These are phyloP conservation scores for Phortica okadai DNA, from an alignment of 2,888 invertebrate species.

Conservation along the genomic window DNA sequence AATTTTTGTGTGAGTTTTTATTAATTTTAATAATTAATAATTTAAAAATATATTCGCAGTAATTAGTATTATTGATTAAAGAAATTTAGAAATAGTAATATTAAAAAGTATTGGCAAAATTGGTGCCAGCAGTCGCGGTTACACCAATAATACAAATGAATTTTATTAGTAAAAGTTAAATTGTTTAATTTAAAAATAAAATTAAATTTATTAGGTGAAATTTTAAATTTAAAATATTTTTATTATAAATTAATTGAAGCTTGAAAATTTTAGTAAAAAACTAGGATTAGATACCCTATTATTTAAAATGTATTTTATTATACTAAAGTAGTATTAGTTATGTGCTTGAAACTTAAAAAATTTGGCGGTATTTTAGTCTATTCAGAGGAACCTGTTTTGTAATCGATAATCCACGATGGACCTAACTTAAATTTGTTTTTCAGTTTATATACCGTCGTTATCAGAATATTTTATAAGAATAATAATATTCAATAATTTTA, in stretches of 20 bases:
- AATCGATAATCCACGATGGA: constrained; percentile 81
- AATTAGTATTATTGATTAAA: constrained; percentile 80
- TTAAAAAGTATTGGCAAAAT: constrained; percentile 80
- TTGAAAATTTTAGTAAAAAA: constrained; percentile 79
- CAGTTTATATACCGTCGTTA: constrained; percentile 85
- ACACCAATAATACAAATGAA: constrained; percentile 80
- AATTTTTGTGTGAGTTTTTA: constrained; percentile 77
- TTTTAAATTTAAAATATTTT: constrained; percentile 69
- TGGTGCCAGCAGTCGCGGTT: constrained; percentile 83
- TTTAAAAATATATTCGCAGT: constrained; percentile 73
- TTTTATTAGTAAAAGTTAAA: too few relatives aligned
- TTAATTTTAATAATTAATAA: constrained; percentile 77
- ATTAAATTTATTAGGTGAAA: constrained; percentile 78
- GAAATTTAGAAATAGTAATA: constrained; percentile 81
- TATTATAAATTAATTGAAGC: constrained; percentile 79
- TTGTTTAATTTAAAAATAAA: constrained; percentile 79
- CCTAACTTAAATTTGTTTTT: constrained; percentile 77
- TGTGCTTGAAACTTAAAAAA: constrained; percentile 83
- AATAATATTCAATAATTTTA: too few relatives aligned
- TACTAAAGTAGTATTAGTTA: constrained; percentile 79
- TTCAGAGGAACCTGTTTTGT: constrained; percentile 84
- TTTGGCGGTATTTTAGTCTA: constrained; percentile 84
- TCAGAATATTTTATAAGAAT: constrained; percentile 77
- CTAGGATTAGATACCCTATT: constrained; percentile 85
- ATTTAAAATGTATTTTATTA: constrained; percentile 75